A percentile compares a stretch with the other conserved stretches of the same genome.
Evolutionary conservation across 2,888 invertebrate species (phyloP).

Genomic region (Cremastobaeus sp.): DNA sequence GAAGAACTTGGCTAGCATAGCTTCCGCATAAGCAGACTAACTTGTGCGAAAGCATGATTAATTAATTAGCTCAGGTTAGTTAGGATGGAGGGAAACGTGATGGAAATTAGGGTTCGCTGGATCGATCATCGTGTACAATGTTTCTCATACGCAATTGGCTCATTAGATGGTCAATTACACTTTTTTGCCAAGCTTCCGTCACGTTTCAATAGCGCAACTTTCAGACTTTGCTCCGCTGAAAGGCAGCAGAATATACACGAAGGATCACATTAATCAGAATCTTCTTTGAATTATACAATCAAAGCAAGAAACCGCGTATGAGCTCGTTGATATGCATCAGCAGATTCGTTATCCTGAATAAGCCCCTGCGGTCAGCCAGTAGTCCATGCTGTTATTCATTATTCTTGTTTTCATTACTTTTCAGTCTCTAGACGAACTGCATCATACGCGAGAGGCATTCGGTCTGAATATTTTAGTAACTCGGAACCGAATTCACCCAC

Average conservation of each 20-base stretch:
- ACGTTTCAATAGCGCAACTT: too few species aligned
- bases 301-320: background rate
- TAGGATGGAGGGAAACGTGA: constrained; percentile 64
- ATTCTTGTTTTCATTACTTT: constrained; percentile 27
- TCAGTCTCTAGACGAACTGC: constrained; percentile 14
- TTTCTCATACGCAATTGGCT: constrained; percentile 56
- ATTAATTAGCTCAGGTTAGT: constrained; percentile 77
- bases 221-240: too few species aligned
- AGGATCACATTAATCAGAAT: too few species aligned
- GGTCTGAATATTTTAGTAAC: constrained; percentile 52
- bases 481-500: constrained; percentile 49
- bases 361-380: constrained; percentile 24
- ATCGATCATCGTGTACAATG: constrained; percentile 59
- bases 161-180: constrained; percentile 52
- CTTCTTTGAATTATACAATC: too few species aligned
- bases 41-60: constrained; percentile 76
- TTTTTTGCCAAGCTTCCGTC: constrained; percentile 12
- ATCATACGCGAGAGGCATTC: constrained; percentile 39
- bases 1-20: constrained; percentile 73
- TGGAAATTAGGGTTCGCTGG: constrained; percentile 58
- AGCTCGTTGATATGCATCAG: constrained; percentile 46
- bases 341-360: constrained; percentile 53
- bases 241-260: too few species aligned
- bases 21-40: constrained; percentile 73
- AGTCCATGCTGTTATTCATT: constrained; percentile 30